Conservation (phyloP, 2,888 invertebrate species). For the Baccha elongata region DNA sequence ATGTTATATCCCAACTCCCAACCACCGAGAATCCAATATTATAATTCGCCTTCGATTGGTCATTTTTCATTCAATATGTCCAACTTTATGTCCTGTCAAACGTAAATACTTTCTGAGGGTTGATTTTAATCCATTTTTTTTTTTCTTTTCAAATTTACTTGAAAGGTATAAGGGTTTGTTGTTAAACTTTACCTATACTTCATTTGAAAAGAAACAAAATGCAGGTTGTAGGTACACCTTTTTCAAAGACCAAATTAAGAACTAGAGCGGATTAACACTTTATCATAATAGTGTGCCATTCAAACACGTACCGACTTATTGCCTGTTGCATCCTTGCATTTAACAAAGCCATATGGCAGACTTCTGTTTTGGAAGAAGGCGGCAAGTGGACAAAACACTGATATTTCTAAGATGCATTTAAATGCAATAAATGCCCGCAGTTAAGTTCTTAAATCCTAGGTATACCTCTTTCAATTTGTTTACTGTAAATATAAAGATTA, state of each 20-base stretch:
- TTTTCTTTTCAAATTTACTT: not conserved
- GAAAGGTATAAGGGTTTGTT: not conserved
- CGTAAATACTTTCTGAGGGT: constrained; percentile 29
- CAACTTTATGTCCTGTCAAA: constrained; percentile 30
- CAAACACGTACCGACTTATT: constrained; percentile 33
- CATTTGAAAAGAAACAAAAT: constrained; percentile 8
- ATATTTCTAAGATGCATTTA: constrained; percentile 23
- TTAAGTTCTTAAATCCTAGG: constrained; percentile 39
- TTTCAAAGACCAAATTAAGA: constrained; percentile 17
- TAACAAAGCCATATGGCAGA: not conserved
- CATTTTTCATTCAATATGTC: constrained; percentile 79
- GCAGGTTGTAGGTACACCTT: not conserved
- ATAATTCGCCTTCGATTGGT: constrained; percentile 79
- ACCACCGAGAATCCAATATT: constrained; percentile 56
- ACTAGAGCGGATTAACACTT: constrained; percentile 47
- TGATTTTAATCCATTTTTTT: constrained; percentile 20
- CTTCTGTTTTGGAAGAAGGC: constrained; percentile 64
- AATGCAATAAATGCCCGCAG: constrained; percentile 45
- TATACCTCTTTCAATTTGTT: constrained; percentile 75
- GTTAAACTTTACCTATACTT: not conserved
- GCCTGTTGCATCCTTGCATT: constrained; percentile 52
- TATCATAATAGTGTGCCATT: constrained; percentile 9
- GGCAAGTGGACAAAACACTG: constrained; percentile 36
- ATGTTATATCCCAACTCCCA: constrained; percentile 26
- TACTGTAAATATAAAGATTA: constrained; percentile 81